Evolutionary conservation across 2,888 invertebrate species (phyloP).

Genomic region (Coelogynopora nodosa): DNA sequence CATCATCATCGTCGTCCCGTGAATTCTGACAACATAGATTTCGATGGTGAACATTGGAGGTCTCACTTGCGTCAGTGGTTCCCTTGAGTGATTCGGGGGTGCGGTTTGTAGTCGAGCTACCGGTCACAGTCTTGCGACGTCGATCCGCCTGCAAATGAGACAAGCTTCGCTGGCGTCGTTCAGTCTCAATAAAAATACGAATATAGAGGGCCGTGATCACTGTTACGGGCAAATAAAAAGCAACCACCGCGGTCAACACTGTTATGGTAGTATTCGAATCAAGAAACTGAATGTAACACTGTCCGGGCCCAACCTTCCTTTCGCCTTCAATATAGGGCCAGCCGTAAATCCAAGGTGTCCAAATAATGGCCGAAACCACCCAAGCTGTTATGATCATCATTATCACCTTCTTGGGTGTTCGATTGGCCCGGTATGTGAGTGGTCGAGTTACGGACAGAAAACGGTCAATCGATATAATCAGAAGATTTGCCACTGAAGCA

Average conservation of each 20-base stretch:
- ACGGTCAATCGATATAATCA: slow-evolving; percentile 96
- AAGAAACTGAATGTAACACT: slow-evolving; percentile 97
- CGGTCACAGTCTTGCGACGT: background rate
- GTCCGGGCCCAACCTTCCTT: slow-evolving; percentile 64
- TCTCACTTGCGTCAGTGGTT: background rate
- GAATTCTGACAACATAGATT: background rate
- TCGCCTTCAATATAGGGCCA: slow-evolving; percentile 92
- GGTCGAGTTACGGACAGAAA: slow-evolving; percentile 85
- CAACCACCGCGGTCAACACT: slow-evolving; percentile 89
- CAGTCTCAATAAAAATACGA: slow-evolving; percentile 91
- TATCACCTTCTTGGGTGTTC: slow-evolving; percentile 85
- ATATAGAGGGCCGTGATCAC: slow-evolving; percentile 92
- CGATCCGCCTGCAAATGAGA: slow-evolving; percentile 48
- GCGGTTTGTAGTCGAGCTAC: background rate
- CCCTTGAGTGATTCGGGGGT: background rate
- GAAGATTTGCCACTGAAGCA: slow-evolving; percentile 91
- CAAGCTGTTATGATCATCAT: slow-evolving; percentile 91
- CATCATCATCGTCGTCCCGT: background rate
- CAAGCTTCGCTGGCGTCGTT: slow-evolving; percentile 88
- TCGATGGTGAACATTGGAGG: background rate
- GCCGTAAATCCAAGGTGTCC: slow-evolving; percentile 98
- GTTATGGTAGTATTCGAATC: slow-evolving; percentile 90
- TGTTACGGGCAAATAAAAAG: slow-evolving; percentile 93
- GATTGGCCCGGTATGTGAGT: slow-evolving; percentile 85
- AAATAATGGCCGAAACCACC: slow-evolving; percentile 85